These are phyloP conservation scores for Melanotaenia maccullochi DNA, from an alignment of 2,797 vertebrate species.

Conservation along the genomic window DNA sequence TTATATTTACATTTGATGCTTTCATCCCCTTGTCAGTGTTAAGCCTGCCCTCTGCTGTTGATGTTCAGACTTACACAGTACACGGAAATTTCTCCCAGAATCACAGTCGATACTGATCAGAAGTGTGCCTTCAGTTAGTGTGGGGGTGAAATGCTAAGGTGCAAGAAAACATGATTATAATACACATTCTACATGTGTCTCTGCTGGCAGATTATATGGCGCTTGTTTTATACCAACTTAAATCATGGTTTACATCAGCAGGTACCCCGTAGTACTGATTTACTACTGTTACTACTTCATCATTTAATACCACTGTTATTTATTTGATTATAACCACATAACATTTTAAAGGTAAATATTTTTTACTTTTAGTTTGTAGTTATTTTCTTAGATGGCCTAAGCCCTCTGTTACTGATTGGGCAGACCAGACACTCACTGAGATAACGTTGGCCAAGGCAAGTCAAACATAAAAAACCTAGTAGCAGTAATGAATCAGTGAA, in stretches of 20 bases:
- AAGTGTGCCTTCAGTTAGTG: neutral
- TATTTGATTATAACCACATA: neutral
- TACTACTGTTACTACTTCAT: neutral
- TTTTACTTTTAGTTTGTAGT: neutral
- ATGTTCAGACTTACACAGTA: constrained; percentile 16
- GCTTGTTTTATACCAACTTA: neutral
- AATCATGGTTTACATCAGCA: neutral
- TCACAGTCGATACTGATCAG: constrained; percentile 2
- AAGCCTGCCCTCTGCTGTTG: constrained; percentile 49
- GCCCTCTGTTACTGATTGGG: too few species aligned
- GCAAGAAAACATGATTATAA: neutral
- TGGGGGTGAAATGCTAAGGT: neutral
- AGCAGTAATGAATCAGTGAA: too few species aligned
- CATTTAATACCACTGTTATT: too few species aligned
- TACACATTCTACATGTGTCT: neutral
- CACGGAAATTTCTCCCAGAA: neutral
- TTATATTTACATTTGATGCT: neutral
- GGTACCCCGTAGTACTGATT: neutral
- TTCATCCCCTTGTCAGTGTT: neutral
- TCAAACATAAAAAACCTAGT: too few species aligned
- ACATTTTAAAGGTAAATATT: neutral
- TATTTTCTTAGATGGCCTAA: too few species aligned
- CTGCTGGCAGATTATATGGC: neutral
- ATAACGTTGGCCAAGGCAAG: too few species aligned
- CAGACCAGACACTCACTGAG: too few species aligned